Evolutionary conservation across 2,888 invertebrate genomes (phyloP).

Genomic region (Charanyca ferruginea): DNA sequence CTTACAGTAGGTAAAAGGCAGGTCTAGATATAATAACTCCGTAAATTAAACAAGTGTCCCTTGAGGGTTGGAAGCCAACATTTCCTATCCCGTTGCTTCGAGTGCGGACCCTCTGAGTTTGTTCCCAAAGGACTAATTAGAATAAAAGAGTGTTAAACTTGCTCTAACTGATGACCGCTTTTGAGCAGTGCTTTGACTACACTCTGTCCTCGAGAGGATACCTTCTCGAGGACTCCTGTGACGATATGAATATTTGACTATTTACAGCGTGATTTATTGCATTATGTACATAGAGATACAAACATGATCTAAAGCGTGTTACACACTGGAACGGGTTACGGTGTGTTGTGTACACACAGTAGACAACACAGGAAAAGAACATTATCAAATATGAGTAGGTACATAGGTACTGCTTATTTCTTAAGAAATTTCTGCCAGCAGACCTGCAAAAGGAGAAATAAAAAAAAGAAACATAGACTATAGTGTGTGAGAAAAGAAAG

Average conservation of each 20-base stretch:
- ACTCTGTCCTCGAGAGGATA: conserved; percentile 62
- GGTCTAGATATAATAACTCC: conserved; percentile 68
- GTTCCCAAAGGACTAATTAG: conserved; percentile 83
- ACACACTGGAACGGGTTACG: too few relatives aligned
- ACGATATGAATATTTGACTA: conserved; percentile 73
- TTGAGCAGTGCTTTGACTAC: conserved; percentile 73
- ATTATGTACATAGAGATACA: too few relatives aligned
- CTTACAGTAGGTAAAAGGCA: conserved; percentile 56
- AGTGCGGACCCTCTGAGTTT: conserved; percentile 74
- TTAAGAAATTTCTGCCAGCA: too few relatives aligned
- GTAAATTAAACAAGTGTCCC: conserved; percentile 78
- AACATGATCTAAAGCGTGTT: too few relatives aligned
- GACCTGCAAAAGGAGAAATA: too few relatives aligned
- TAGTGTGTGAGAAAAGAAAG: too few relatives aligned
- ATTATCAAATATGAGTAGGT: too few relatives aligned
- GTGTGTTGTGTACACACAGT: too few relatives aligned
- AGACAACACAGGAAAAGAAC: too few relatives aligned
- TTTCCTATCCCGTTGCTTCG: conserved; percentile 71
- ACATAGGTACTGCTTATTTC: too few relatives aligned
- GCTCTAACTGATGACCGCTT: conserved; percentile 78
- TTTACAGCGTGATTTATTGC: conserved; percentile 33
- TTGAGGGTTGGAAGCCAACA: conserved; percentile 67
- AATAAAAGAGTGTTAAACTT: conserved; percentile 88
- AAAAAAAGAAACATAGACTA: too few relatives aligned
- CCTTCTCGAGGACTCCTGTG: conserved; percentile 66